Evolutionary conservation across 1,140 invertebrate genomes (phyloP).

Genomic region (Saccostrea glomerata): DNA sequence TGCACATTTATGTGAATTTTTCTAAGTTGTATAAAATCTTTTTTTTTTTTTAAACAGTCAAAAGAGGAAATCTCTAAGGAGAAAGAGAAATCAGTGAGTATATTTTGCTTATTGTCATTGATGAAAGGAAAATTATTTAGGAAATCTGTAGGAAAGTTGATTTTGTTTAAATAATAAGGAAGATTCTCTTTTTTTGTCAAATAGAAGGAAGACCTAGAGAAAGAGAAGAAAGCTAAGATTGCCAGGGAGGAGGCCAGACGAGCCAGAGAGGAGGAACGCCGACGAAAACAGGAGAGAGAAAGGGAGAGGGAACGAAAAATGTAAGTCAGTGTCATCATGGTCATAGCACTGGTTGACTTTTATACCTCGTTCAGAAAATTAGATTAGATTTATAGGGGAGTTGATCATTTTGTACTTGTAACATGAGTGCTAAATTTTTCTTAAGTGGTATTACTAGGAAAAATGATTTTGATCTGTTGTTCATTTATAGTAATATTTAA

Average conservation of each 20-base stretch:
- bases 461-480: too few species aligned
- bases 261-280: conserved; percentile 40
- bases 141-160: too few species aligned
- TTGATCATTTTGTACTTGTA: too few species aligned
- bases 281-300: conserved; percentile 40
- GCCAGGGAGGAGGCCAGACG: conserved; percentile 25
- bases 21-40: too few species aligned
- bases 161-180: too few species aligned
- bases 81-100: conserved; percentile 18
- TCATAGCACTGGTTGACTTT: neutral
- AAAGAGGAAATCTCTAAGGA: neutral
- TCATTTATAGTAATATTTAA: too few species aligned
- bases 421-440: too few species aligned
- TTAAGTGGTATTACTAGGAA: too few species aligned
- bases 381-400: neutral
- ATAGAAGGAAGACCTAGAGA: conserved; percentile 48
- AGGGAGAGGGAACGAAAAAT: conserved; percentile 60
- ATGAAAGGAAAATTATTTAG: too few species aligned
- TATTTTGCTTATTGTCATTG: too few species aligned
- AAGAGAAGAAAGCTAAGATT: conserved; percentile 7
- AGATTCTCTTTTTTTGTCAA: neutral
- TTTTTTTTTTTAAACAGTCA: too few species aligned
- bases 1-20: too few species aligned
- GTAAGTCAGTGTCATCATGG: conserved; percentile 49
- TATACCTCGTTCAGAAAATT: neutral